Evolutionary conservation across 1,140 invertebrate genomes (phyloP).

Genomic region (Brachionus rotundiformis): DNA sequence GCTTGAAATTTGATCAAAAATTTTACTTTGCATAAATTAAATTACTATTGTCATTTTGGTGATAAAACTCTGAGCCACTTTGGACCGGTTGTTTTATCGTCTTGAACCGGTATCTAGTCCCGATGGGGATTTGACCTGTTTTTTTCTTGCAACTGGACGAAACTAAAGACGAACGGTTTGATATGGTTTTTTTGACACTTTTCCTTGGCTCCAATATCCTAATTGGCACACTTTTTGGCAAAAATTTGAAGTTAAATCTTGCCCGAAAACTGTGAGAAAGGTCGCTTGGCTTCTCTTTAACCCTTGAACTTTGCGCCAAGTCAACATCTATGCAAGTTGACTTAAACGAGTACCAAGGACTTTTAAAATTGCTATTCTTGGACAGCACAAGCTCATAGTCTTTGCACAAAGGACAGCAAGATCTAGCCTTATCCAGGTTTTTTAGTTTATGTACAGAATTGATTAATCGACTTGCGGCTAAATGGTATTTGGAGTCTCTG

Average conservation of each 20-base stretch:
- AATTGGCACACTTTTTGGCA: not conserved
- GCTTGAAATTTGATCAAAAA: too few relatives aligned
- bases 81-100: not conserved
- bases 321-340: not conserved
- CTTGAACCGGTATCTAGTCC: conserved; percentile 20
- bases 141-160: not conserved
- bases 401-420: not conserved
- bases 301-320: not conserved
- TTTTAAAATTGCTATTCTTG: not conserved
- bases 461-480: not conserved
- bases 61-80: not conserved
- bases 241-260: not conserved
- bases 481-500: not conserved
- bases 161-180: not conserved
- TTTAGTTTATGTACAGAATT: not conserved
- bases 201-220: not conserved
- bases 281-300: not conserved
- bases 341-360: not conserved
- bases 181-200: not conserved
- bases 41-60: not conserved
- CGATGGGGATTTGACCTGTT: not conserved
- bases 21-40: too few relatives aligned
- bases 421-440: not conserved
- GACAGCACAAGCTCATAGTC: not conserved
- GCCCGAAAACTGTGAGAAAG: not conserved